Base-by-base conservation (phyloP, 2,888 invertebrate genomes). In the Terebella lapidaria region DNA sequence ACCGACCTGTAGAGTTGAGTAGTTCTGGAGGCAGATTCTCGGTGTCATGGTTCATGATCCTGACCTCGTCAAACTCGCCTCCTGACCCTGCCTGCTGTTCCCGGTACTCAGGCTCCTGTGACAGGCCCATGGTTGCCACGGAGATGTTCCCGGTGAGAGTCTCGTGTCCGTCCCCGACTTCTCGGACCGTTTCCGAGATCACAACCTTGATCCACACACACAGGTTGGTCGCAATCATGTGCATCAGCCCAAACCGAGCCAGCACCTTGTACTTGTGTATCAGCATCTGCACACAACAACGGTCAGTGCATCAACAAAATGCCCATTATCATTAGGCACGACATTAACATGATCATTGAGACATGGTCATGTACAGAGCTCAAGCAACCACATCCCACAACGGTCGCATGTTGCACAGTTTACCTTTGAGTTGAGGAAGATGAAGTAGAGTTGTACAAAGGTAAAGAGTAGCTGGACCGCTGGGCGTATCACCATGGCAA, bases 381-480 rank as follows among this genome's bases (percentile, higher is more conserved):
- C n/a, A n/a, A n/a, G n/a, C n/a, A 35, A 35, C n/a, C 42, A 10
- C 10, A n/a, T 15, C 42, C 42, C 42, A 35, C 42, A 35, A 35
- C n/a, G 42, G n/a, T 15, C n/a, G n/a, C 42, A 35, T 15, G 42
- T 35, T 35, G 42, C 42, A 35, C 42, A 35, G n/a, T n/a, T 87
- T 85, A 95, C 95, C 85, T 94, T 86, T 59, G 95, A 92, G 81
- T 94, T 95, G 89, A 95, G 93, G 83, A 96, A 96, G 78, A 96
- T 93, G 81, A 96, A 96, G 79, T 96, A 96, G 90, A 96, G 94
- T 83, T 96, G 95, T 88, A 94, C 92, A 77, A 96, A 95, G 28
- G 94, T 95, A 83, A 96, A 96, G 70, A 93, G 87, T 89, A 95
- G 91, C 81, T 94, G 94, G 46, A 95, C 85, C 56, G 94, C 86